Evolutionary conservation across 2,888 invertebrate genomes (phyloP), one percentile per base, ranked within the genome.

Genomic region (Watsonalla cultraria): DNA sequence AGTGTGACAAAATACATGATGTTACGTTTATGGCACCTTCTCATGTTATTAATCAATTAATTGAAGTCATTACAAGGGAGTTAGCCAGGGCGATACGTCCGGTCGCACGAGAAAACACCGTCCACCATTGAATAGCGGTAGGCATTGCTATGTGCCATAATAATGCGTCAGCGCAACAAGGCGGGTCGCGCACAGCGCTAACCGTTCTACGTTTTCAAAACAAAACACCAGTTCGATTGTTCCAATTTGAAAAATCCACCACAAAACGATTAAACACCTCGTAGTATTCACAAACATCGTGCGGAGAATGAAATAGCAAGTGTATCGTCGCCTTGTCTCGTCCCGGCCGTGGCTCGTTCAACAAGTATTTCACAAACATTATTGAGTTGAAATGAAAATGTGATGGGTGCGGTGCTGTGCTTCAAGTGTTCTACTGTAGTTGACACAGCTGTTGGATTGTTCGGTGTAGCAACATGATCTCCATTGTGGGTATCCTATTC

Each of bases 241-340:
- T 88, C 74, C 71, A 70, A 76, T 82, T 82, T 77, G 73, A 80
- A 85, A 87, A 86, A 84, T 84, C 76, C 77, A 82, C 76, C 69
- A 83, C 84, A 86, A 84, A 87, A 87, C 84, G 82, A 82, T 72
- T 75, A 87, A 88, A 87, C 86, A 86, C 75, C 73, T 65, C 66
- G 65, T 65, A 76, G 76, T 79, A 82, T 84, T 83, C 82, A 78
- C 80, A 87, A 89, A 89, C 87, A 89, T 78, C 66, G 67, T 67
- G 66, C 66, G 64, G 63, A 68, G 70, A 72, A 69, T 70, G 72
- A 67, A 71, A 76, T 72, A 58, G 66, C 68, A 64, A 65, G 72
- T 59, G 58, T 59, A 59, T 62, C 59, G 64, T 65, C 61, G 64
- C 64, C 57, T 69, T 71, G 70, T 73, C 66, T 68, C 62, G 65